Percentiles rank a stretch among this genome's conserved stretches.
phyloP scores from a whole-genome alignment of 2,113 vertebrate species.

The Girardinichthys multiradiatus region DNA sequence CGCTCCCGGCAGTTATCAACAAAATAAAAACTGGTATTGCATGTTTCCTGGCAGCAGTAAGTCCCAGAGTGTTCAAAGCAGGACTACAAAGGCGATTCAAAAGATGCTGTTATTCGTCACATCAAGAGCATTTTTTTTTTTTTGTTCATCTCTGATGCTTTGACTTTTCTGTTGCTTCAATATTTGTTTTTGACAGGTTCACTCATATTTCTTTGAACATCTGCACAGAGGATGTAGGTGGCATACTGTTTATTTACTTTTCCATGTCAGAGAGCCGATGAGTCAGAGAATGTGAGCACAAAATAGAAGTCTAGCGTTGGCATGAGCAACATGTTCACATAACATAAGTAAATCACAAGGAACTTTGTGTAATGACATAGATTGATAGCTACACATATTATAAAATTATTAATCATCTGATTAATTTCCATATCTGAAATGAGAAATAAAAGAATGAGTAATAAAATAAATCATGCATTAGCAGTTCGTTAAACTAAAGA shows the following conservation, averaged over 20 bases:
- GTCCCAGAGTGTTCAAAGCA: slow-evolving; percentile 40
- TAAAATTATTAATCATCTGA: neutral
- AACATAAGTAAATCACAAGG: neutral
- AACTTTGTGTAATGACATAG: neutral
- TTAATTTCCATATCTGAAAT: neutral
- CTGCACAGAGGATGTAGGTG: slow-evolving; percentile 50
- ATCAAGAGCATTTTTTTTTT: neutral
- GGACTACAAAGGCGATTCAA: slow-evolving; percentile 42
- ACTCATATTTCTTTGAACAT: slow-evolving; percentile 52
- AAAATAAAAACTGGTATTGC: slow-evolving; percentile 60
- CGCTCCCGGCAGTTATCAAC: slow-evolving; percentile 62
- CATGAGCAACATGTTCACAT: slow-evolving; percentile 10
- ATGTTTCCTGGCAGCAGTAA: slow-evolving; percentile 57
- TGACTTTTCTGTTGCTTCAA: slow-evolving; percentile 32
- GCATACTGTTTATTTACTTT: slow-evolving; percentile 67
- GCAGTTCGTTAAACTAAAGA: neutral
- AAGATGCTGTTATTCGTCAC: slow-evolving; percentile 32
- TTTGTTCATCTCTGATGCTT: slow-evolving; percentile 25
- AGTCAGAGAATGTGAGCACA: slow-evolving; percentile 5
- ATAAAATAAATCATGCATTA: neutral
- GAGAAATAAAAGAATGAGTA: neutral
- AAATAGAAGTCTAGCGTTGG: neutral
- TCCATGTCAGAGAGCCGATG: slow-evolving; percentile 31
- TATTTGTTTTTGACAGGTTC: slow-evolving; percentile 51
- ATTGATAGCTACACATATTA: neutral